phyloP scores from a whole-genome alignment of 2,797 vertebrate genomes.

The Notoglanidium macrostoma region DNA sequence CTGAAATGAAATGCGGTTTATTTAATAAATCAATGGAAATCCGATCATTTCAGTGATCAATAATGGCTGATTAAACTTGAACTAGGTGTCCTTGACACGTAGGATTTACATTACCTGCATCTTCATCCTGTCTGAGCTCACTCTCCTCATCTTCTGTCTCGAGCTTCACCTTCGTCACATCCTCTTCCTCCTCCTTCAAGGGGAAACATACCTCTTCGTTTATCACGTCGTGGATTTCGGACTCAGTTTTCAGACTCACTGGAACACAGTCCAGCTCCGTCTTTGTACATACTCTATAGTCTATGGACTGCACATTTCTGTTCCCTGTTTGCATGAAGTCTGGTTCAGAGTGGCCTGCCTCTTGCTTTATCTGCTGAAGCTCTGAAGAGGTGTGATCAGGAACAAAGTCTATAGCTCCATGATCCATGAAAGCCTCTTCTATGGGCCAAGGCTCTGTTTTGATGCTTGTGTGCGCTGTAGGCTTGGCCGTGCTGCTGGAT shows the following conservation, averaged over 20 bases:
- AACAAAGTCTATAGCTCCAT: background rate
- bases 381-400: background rate
- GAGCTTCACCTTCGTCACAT: conserved; percentile 45
- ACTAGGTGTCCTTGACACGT: background rate
- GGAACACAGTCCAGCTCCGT: background rate
- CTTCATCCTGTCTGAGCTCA: conserved; percentile 25
- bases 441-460: background rate
- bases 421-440: conserved; percentile 16
- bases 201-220: conserved; percentile 41
- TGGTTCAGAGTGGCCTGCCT: background rate
- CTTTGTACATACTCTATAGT: background rate
- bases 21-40: background rate
- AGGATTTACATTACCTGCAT: conserved; percentile 39
- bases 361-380: background rate
- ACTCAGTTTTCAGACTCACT: background rate
- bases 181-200: conserved; percentile 63
- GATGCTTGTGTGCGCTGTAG: background rate
- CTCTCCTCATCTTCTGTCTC: conserved; percentile 41
- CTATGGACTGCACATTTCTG: background rate
- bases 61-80: background rate
- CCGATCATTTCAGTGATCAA: background rate
- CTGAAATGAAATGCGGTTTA: background rate
- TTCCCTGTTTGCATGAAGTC: background rate
- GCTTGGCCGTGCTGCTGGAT: background rate
- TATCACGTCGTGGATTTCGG: background rate